Evolutionary conservation across 2,888 invertebrate genomes (phyloP), one percentile per base, ranked within the genome.

Genomic region (Marasmarcha lunaedactyla): DNA sequence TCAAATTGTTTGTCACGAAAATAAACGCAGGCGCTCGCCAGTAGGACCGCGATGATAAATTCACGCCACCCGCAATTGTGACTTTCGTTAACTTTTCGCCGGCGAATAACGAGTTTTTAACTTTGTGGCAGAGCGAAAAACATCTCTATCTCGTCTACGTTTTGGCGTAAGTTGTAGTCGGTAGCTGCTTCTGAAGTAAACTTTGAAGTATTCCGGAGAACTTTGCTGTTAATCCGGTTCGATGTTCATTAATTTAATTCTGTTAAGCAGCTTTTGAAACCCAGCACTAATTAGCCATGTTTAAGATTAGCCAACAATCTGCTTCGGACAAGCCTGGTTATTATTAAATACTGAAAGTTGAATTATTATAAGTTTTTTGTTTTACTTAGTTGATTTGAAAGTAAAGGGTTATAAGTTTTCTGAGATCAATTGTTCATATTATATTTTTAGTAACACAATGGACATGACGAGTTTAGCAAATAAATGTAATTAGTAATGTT

Each of bases 71-170:
- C 70, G 78, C 77, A 78, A 77, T 73, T 71, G 70, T 55, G 57
- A 59, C 64, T 66, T 65, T 64, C 64, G 63, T 69, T 20, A 71
- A 81, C 76, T 73, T 76, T 69, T 64, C 66, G 67, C 68, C 71
- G 67, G 64, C 71, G 70, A 72, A 69, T 79, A 81, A 81, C 79
- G 79, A 81, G 78, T 81, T 81, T 81, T 81, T 81, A 81, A 81
- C 78, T 81, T 81, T 81, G 78, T 76, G 78, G 76, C 72, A 72
- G 73, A 74, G 71, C 76, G 77, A 77, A 74, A 78, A 79, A 79
- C 77, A 72, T 78, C 73, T 77, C 72, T 70, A 74, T 76, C 72
- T 73, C 55, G 55, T 63, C 59, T 63, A 44, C 52, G 47, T 30
- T 36, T 40, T 43, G 51, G 64, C 35, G n/a, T 12, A 52, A 54